phyloP scores from a whole-genome alignment of 2,888 invertebrate genomes.

The Macrophya alboannulata region DNA sequence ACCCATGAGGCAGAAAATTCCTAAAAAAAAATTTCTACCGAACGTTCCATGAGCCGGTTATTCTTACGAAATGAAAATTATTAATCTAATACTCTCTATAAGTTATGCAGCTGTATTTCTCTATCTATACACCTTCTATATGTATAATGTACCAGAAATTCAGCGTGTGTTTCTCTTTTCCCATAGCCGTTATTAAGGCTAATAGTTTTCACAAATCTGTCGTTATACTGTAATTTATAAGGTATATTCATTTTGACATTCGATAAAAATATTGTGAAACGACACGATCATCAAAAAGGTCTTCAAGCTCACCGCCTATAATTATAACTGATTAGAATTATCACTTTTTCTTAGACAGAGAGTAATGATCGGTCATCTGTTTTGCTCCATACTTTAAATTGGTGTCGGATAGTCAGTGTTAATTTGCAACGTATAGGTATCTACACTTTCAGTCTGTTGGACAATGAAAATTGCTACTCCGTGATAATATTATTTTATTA shows the following conservation, averaged over 20 bases:
- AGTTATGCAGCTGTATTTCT: slow-evolving; percentile 8
- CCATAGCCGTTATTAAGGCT: slow-evolving; percentile 26
- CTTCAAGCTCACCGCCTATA: not conserved
- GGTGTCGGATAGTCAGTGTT: not conserved
- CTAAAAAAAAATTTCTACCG: not conserved
- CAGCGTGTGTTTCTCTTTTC: slow-evolving; percentile 13
- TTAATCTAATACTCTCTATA: not conserved
- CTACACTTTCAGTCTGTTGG: not conserved
- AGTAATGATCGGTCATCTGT: slow-evolving; percentile 1
- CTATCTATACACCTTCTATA: not conserved
- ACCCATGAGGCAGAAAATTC: not conserved
- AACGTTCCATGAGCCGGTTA: not conserved
- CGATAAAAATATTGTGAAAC: not conserved
- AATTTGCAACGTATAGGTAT: not conserved
- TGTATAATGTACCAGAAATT: slow-evolving; percentile 14
- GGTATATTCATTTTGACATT: not conserved
- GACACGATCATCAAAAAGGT: not conserved
- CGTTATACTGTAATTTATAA: not conserved
- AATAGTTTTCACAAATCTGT: slow-evolving; percentile 39
- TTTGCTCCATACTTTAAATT: not conserved
- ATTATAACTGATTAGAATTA: slow-evolving; percentile 22
- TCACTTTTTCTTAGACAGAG: not conserved
- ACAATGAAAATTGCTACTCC: slow-evolving; percentile 6
- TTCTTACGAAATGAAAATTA: slow-evolving; percentile 24
- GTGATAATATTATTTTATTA: slow-evolving; percentile 30